Percentiles rank a stretch among this genome's conserved stretches.
phyloP scores from a whole-genome alignment of 2,888 invertebrate species.

The Dicycla oo region DNA sequence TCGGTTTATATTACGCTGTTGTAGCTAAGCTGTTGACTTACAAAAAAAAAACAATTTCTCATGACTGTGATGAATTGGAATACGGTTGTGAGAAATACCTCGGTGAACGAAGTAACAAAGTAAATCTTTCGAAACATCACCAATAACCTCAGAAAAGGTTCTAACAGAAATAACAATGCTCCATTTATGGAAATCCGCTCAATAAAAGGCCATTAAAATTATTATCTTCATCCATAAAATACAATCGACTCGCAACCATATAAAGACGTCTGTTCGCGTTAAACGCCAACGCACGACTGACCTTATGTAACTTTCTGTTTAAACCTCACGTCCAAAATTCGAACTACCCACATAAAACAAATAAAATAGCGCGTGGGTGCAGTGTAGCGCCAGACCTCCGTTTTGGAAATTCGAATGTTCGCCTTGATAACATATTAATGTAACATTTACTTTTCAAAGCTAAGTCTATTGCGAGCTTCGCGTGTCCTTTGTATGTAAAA shows the following conservation, averaged over 20 bases:
- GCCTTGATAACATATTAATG: constrained; percentile 34
- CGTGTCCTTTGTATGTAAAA: constrained; percentile 14
- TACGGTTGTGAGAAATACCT: constrained; percentile 10
- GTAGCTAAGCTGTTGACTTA: neutral
- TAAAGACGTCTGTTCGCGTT: constrained; percentile 63
- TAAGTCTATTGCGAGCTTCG: neutral
- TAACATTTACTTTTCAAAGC: constrained; percentile 20
- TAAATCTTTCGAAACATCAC: constrained; percentile 26
- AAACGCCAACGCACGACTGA: constrained; percentile 74
- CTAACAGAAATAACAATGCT: constrained; percentile 18
- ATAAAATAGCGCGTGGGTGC: constrained; percentile 58
- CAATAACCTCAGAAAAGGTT: constrained; percentile 17
- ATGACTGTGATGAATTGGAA: neutral
- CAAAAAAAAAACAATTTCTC: neutral
- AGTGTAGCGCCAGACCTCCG: constrained; percentile 51
- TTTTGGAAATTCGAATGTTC: constrained; percentile 46
- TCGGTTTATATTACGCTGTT: neutral
- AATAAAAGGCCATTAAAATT: constrained; percentile 50
- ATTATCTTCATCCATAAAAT: constrained; percentile 59
- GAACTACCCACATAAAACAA: constrained; percentile 67
- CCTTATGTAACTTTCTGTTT: constrained; percentile 60
- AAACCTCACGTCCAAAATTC: constrained; percentile 61
- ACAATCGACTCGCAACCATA: constrained; percentile 53
- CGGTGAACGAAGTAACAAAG: constrained; percentile 7
- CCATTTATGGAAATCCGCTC: constrained; percentile 39